Evolutionary conservation across 2,113 vertebrate species (phyloP).

Genomic region (Rhagologus leucostigma): DNA sequence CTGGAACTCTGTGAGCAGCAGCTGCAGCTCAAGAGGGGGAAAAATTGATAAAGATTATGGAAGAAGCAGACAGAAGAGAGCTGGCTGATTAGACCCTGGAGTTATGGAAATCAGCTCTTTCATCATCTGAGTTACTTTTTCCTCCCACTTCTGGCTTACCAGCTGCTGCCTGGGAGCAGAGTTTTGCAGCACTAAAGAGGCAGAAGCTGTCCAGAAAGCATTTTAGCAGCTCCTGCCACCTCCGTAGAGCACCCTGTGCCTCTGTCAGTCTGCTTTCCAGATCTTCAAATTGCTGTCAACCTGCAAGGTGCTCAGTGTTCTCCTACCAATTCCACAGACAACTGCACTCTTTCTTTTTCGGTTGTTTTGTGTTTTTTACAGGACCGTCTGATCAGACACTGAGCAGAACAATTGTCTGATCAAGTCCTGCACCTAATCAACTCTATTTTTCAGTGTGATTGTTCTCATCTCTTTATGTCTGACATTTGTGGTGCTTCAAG

Average conservation of each 20-base stretch:
- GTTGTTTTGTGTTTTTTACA: background rate
- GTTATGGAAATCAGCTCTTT: background rate
- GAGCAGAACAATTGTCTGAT: background rate
- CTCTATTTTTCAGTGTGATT: background rate
- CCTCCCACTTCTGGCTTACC: background rate
- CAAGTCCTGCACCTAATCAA: background rate
- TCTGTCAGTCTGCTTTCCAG: background rate
- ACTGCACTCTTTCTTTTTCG: no score
- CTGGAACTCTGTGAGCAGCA: background rate
- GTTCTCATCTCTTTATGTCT: background rate
- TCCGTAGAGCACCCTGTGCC: background rate
- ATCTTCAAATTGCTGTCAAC: background rate
- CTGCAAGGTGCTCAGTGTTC: background rate
- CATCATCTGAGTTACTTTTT: background rate
- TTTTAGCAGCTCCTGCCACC: background rate
- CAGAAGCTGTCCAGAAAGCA: background rate
- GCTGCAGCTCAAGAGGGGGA: background rate
- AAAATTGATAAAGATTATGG: background rate
- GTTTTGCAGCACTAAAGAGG: background rate
- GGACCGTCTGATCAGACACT: background rate
- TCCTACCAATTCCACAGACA: background rate
- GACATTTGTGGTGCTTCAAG: background rate
- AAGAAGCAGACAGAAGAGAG: background rate
- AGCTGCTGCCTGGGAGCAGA: background rate
- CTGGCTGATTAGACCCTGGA: background rate